Base-by-base conservation (phyloP, 1,140 invertebrate species). In the Argopecten irradians region DNA sequence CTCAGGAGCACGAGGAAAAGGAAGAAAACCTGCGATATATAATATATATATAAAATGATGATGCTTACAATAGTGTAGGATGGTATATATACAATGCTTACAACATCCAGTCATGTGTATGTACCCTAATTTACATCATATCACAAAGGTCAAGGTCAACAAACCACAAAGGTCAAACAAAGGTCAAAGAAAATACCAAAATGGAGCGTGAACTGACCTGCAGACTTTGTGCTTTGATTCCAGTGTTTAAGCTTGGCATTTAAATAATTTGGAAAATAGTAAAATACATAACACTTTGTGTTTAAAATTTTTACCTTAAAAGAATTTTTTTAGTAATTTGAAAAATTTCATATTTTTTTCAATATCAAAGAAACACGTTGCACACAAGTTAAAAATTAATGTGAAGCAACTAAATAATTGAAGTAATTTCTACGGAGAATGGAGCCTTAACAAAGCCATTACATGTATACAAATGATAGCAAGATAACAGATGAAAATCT, bases 71-170 rank as follows among this genome's bases (percentile, higher is more conserved):
- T n/a, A 71, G n/a, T 71, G 55, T 28, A 28, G 22, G 16, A 71
- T 71, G 55, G 55, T 71, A 71, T 71, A n/a, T n/a, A 16, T 71
- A 71, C 55, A 71, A 28, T 71, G 55, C 19, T 28, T 71, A 71
- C 55, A 71, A 71, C 55, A 71, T 71, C 16, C 55, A 71, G 22
- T 71, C 55, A 71, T 71, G 55, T 71, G 8, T 71, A n/a, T 71
- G 16, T 71, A 71, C 43, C 19, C 11, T 46, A 46, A 46, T 22
- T 5, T 46, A n/a, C n/a, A n/a, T 46, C 13, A 46, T 71, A 71
- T 71, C 55, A 71, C 55, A 71, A 71, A 71, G 55, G 55, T 71
- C 55, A 71, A 71, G 55, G n/a, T 71, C 55, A 71, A 71, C n/a
- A 71, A 8, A 71, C 28, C 55, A 71, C 55, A 71, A 71, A 71